Evolutionary conservation across 2,888 invertebrate genomes (phyloP).

Genomic region (Hyposoter dolosus): DNA sequence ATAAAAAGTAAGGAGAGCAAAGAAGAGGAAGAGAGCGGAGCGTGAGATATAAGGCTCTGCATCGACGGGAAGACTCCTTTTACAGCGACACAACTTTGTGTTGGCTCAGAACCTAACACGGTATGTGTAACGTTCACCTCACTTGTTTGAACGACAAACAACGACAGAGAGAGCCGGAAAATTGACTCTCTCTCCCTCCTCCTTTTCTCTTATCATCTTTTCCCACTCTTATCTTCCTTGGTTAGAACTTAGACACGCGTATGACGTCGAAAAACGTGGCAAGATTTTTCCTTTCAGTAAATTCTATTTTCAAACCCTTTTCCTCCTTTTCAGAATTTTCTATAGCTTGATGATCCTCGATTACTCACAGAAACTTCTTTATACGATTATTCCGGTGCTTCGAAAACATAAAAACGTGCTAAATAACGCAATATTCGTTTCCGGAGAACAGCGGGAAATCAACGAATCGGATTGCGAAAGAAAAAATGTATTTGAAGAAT

Average conservation of each 20-base stretch:
- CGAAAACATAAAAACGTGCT: background rate
- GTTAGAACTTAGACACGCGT: slow-evolving; percentile 24
- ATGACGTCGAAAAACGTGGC: slow-evolving; percentile 34
- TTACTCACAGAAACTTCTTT: background rate
- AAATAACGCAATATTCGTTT: background rate
- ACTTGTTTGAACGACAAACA: slow-evolving; percentile 55
- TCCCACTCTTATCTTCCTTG: slow-evolving; percentile 3
- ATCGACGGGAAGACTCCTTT: background rate
- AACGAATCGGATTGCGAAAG: background rate
- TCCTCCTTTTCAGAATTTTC: slow-evolving; percentile 1
- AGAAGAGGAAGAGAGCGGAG: background rate
- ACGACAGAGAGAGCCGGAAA: slow-evolving; percentile 41
- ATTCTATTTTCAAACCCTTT: slow-evolving; percentile 3
- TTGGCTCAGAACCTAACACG: slow-evolving; percentile 56
- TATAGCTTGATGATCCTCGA: background rate
- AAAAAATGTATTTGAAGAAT: background rate
- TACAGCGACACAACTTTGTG: slow-evolving; percentile 39
- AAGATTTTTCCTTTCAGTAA: background rate
- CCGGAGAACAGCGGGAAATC: background rate
- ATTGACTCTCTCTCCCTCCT: slow-evolving; percentile 27
- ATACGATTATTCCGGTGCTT: background rate
- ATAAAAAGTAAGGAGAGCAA: background rate
- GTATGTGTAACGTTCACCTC: slow-evolving; percentile 40
- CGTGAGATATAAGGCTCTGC: background rate
- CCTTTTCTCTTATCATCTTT: background rate